A percentile compares a stretch with the other conserved stretches of the same genome.
phyloP scores from a whole-genome alignment of 2,888 invertebrate species.

The Amphipoea lucens region DNA sequence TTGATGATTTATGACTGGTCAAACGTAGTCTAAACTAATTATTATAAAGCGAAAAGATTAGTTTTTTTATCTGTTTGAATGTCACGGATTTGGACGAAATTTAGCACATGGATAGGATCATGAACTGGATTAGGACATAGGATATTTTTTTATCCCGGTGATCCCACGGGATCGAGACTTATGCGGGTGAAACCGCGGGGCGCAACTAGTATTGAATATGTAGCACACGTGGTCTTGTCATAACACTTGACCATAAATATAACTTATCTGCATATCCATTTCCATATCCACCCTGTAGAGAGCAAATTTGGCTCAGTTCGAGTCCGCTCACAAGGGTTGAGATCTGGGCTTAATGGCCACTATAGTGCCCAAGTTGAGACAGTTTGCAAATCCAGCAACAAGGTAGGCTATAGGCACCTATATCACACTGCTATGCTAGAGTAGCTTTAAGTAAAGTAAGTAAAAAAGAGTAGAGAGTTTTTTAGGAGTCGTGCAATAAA shows the following conservation, averaged over 20 bases:
- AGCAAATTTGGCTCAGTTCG: slow-evolving; percentile 17
- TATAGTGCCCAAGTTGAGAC: slow-evolving; percentile 1
- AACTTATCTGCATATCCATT: neutral
- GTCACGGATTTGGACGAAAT: too few relatives aligned
- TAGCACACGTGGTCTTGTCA: neutral
- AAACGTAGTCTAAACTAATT: neutral
- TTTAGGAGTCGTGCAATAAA: neutral
- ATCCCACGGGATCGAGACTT: neutral
- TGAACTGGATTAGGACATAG: too few relatives aligned
- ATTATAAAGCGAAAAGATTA: too few relatives aligned
- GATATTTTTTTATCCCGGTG: neutral
- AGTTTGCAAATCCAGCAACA: slow-evolving; percentile 7
- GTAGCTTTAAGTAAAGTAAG: neutral
- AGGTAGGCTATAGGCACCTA: too few relatives aligned
- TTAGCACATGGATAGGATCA: too few relatives aligned
- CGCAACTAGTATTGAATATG: neutral
- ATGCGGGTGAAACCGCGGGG: neutral
- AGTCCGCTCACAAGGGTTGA: slow-evolving; percentile 4
- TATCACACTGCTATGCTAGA: too few relatives aligned
- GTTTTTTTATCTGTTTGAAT: too few relatives aligned
- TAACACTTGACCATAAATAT: slow-evolving; percentile 2
- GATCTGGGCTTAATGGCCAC: slow-evolving; percentile 12
- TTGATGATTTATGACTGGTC: neutral
- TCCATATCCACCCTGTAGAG: neutral
- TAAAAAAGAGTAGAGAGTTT: neutral